Conservation (phyloP, 2,113 vertebrate genomes). For the Lepisosteus oculatus region DNA sequence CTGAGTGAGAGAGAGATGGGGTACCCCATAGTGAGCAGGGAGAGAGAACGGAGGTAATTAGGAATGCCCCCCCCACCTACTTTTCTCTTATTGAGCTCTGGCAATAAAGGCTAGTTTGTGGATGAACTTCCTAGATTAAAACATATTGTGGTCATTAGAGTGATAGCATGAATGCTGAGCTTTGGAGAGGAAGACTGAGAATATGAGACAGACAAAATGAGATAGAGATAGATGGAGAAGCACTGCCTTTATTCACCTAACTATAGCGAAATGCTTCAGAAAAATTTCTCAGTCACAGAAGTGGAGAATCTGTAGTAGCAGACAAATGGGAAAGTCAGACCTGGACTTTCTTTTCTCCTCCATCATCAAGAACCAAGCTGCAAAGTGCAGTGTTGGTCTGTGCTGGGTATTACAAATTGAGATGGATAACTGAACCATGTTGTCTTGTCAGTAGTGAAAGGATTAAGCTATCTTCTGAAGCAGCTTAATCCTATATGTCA, state of each 20-base stretch:
- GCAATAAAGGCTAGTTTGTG: too few relatives aligned
- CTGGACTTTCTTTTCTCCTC: not conserved
- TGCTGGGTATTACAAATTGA: not conserved
- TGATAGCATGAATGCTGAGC: too few relatives aligned
- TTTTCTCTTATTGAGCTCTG: too few relatives aligned
- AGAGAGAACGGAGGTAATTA: not conserved
- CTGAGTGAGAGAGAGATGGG: not conserved
- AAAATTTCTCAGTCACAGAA: too few relatives aligned
- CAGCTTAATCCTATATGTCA: constrained; percentile 28
- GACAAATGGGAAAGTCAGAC: not conserved
- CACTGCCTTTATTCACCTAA: too few relatives aligned
- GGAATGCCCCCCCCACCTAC: too few relatives aligned
- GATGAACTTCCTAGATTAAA: too few relatives aligned
- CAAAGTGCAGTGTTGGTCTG: not conserved
- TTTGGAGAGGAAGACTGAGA: too few relatives aligned
- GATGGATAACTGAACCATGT: not conserved
- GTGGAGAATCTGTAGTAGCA: not conserved
- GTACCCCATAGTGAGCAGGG: not conserved
- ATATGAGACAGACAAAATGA: too few relatives aligned
- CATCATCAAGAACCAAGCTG: not conserved
- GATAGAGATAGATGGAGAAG: too few relatives aligned
- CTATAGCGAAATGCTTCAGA: too few relatives aligned
- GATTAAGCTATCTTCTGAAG: constrained; percentile 39
- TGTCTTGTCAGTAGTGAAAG: constrained; percentile 12
- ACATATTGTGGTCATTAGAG: too few relatives aligned